Evolutionary conservation across 2,797 vertebrate species (phyloP), one percentile per base, ranked within the genome.

Genomic region (Echeneis naucrates): DNA sequence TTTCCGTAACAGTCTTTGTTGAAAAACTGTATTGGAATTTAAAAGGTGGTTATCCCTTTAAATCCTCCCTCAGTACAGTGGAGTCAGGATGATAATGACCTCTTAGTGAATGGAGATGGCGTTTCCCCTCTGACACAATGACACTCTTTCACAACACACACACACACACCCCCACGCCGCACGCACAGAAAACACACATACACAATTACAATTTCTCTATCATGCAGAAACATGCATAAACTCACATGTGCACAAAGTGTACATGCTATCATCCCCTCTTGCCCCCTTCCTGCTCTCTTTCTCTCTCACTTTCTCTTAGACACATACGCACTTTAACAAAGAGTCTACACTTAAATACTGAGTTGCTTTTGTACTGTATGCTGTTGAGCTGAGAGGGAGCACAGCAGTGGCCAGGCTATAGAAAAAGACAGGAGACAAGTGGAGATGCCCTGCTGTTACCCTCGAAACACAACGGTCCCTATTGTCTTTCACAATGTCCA

Each of bases 81-180:
- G 58, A 81, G 80, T 76, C 71, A 40, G 50, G 63, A 75, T 87
- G 86, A 88, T 83, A 86, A 86, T 81, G 89, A 81, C 87, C 76
- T 83, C 87, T 88, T 63, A 62, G 84, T 89, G 83, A 88, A 87
- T 81, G 67, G 87, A 89, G 85, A 58, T 85, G 76, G 86, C 67
- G 51, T 89, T 91, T 92, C 84, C 88, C 73, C 66, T 89, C 54
- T 77, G 65, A 83, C 64, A 92, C 92, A 92, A 91, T 89, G 67
- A 65, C 60, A 13, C 62, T 68, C 90, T 81, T 92, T 92, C 77
- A 84, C 77, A 71, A 62, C 75, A 77, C 75, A 47, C 55, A 54
- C 58, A 69, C 44, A 56, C 51, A 37, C 60, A 30, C 64, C 67
- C 66, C 69, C 63, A 47, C 52, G 35, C 61, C n/a, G 74, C 68